phyloP scores from a whole-genome alignment of 2,888 invertebrate species.

The Sphaerophoria rueppellii region DNA sequence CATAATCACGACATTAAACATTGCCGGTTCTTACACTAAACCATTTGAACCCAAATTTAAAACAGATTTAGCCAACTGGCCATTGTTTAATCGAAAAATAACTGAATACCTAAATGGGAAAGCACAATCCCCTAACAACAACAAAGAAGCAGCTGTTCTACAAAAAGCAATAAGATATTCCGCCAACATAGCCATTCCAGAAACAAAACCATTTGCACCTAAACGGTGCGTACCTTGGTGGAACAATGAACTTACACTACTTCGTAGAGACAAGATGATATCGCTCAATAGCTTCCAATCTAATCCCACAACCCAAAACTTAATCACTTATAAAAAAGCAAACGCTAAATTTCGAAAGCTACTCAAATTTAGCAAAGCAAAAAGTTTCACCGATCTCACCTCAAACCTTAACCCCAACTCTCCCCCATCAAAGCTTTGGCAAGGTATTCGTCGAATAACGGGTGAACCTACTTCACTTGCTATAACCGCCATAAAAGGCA shows the following conservation, averaged over 20 bases:
- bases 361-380: constrained; percentile 16
- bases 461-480: too few relatives aligned
- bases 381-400: constrained; percentile 16
- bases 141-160: constrained; percentile 12
- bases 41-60: not conserved
- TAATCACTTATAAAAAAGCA: constrained; percentile 18
- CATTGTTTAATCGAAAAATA: not conserved
- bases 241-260: constrained; percentile 1
- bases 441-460: not conserved
- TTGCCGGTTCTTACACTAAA: not conserved
- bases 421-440: not conserved
- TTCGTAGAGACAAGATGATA: constrained; percentile 6
- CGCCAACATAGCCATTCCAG: constrained; percentile 6
- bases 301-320: not conserved
- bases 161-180: constrained; percentile 11
- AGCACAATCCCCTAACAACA: not conserved
- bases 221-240: constrained; percentile 22
- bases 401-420: not conserved
- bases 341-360: constrained; percentile 7
- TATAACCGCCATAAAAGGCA: too few relatives aligned
- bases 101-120: not conserved
- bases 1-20: not conserved
- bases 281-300: not conserved
- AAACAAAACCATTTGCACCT: not conserved
- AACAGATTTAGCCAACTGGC: constrained; percentile 13